Conservation (phyloP, 2,797 vertebrate genomes). For the Todus mexicanus region DNA sequence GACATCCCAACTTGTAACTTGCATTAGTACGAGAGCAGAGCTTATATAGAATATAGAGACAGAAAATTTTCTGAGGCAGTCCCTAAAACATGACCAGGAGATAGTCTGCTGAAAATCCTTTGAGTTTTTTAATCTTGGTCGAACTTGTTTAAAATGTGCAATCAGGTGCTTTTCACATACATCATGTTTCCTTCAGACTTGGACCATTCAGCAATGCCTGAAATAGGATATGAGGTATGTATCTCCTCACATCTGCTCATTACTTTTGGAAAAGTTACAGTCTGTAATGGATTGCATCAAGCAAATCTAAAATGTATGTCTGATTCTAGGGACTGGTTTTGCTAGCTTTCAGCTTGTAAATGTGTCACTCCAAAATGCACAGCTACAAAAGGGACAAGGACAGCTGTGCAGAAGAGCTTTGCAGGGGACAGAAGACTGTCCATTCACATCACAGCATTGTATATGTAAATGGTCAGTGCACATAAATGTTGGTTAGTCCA, state of each 20-base stretch:
- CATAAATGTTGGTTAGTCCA: background rate
- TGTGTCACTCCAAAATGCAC: background rate
- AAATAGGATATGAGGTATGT: slow-evolving; percentile 69
- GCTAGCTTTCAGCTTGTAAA: background rate
- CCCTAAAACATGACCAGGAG: background rate
- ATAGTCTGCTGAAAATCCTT: background rate
- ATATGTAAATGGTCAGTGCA: background rate
- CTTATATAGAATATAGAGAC: background rate
- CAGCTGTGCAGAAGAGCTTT: background rate
- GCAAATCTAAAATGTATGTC: background rate
- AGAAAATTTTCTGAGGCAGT: background rate
- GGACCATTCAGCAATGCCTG: slow-evolving; percentile 66
- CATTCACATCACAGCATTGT: background rate
- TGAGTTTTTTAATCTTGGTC: background rate
- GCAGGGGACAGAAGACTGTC: background rate
- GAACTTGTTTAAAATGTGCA: background rate
- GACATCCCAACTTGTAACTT: background rate
- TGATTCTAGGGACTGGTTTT: background rate
- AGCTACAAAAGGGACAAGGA: background rate
- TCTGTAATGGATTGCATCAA: background rate
- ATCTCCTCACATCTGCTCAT: background rate
- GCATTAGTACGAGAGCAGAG: background rate
- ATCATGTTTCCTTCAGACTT: slow-evolving; percentile 19
- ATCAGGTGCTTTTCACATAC: background rate
- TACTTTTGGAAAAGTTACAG: background rate